Base-by-base conservation (phyloP, 1,140 invertebrate species). In the Zaprionus inermis region DNA sequence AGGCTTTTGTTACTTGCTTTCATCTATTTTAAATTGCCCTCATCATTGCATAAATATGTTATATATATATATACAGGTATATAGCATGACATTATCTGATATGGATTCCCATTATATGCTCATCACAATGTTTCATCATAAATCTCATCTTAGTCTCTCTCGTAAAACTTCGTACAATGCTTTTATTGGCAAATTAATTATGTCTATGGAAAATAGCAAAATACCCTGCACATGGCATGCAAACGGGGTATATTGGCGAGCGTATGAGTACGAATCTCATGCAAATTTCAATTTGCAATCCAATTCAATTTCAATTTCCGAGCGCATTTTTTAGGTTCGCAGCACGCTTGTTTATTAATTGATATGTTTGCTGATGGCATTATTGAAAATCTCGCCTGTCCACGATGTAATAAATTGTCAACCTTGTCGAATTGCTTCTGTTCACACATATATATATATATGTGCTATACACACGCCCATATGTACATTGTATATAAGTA, bases 331-430 rank as follows among this genome's bases (percentile, higher is more conserved):
- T 18, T n/a, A 5, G 28, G 22, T 41, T 12, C 2, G 2, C 1
- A 16, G 22, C 6, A 22, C 0, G 7, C 9, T 46, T 18, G 18
- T 5, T 6, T 1, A 16, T 20, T 51, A 44, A 61, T 61, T 61
- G 58, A 61, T 49, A 49, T 32, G 24, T 61, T 51, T 61, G 58
- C 28, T 20, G 22, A 32, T 30, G 41, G 41, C n/a, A 49, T 60
- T 34, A 51, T 61, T 51, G 34, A 51, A 61, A 61, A 34, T 34
- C 9, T 46, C 10, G 10, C 18, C 41, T 49, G 38, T 60, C 58
- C 44, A 30, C 58, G 28, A 60, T 60, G 44, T 34, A 51, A 61
- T 61, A 34, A 61, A 34, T 61, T 61, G 18, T 5, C 30, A 61
- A 61, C 32, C 12, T 34, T 34, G 32, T 51, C 46, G 41, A 61